These are phyloP conservation scores for Rhorus exstirpatorius DNA, from an alignment of 2,888 invertebrate species.

Conservation along the genomic window DNA sequence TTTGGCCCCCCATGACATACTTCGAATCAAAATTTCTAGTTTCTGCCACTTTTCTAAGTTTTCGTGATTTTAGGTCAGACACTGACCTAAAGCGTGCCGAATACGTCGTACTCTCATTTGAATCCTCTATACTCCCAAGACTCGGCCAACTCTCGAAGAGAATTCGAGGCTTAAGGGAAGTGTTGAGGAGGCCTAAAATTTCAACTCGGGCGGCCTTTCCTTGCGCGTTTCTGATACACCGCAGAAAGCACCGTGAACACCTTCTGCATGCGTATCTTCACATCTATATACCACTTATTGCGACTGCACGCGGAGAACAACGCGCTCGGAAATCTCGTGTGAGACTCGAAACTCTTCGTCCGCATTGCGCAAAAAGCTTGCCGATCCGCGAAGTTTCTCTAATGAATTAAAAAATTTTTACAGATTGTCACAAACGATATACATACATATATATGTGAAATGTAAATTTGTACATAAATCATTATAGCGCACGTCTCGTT, in stretches of 20 bases:
- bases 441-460: neutral
- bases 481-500: neutral
- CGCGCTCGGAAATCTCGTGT: slow-evolving; percentile 34
- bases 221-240: slow-evolving; percentile 34
- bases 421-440: neutral
- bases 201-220: neutral
- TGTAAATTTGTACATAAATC: neutral
- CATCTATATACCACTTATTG: slow-evolving; percentile 28
- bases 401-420: slow-evolving; percentile 28
- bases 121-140: too few relatives aligned
- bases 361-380: slow-evolving; percentile 62
- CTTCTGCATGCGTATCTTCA: slow-evolving; percentile 14
- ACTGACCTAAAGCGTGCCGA: too few relatives aligned
- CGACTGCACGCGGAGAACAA: slow-evolving; percentile 35
- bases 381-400: slow-evolving; percentile 26
- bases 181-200: too few relatives aligned
- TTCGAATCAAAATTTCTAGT: too few relatives aligned
- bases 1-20: too few relatives aligned
- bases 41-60: too few relatives aligned
- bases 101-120: too few relatives aligned
- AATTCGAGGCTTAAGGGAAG: too few relatives aligned
- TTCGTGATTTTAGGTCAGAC: too few relatives aligned
- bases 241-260: slow-evolving; percentile 27
- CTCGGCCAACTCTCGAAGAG: too few relatives aligned
- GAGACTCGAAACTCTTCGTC: slow-evolving; percentile 26